phyloP scores from a whole-genome alignment of 2,113 vertebrate genomes.

The Chlorodrepanis virens region DNA sequence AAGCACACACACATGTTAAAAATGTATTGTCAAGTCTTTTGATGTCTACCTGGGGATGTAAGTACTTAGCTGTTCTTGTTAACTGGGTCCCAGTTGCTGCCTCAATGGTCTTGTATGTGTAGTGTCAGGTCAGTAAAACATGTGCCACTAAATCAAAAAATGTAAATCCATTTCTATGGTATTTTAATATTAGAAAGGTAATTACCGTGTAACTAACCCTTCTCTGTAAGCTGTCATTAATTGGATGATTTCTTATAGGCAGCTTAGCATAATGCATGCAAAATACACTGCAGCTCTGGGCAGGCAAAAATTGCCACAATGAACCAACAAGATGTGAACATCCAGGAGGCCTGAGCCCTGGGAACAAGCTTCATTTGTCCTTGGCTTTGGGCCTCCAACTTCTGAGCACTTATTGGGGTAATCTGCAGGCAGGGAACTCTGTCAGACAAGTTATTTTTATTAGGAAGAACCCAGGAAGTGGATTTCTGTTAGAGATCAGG shows the following conservation, averaged over 20 bases:
- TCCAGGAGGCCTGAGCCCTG: neutral
- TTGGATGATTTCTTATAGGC: slow-evolving; percentile 48
- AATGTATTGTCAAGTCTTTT: neutral
- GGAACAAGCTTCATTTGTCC: fast-evolving
- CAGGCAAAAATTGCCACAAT: neutral
- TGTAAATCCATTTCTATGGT: slow-evolving; percentile 15
- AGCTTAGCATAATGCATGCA: slow-evolving; percentile 46
- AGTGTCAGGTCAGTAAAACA: neutral
- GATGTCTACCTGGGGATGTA: neutral
- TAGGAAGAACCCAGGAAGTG: neutral
- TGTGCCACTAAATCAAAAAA: neutral
- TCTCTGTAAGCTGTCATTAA: slow-evolving; percentile 38
- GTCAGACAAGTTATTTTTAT: neutral
- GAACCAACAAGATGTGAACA: neutral
- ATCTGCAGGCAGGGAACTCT: neutral
- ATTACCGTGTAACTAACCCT: neutral
- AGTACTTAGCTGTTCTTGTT: neutral
- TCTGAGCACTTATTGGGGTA: fast-evolving
- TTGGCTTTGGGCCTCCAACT: neutral
- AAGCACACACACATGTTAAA: neutral
- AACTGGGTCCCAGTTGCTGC: neutral
- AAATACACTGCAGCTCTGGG: neutral
- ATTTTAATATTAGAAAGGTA: slow-evolving; percentile 37
- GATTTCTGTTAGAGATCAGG: neutral
- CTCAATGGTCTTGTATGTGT: neutral